These are phyloP conservation scores for Omphaloscelis lunosa DNA, from an alignment of 2,888 invertebrate genomes.

Conservation along the genomic window DNA sequence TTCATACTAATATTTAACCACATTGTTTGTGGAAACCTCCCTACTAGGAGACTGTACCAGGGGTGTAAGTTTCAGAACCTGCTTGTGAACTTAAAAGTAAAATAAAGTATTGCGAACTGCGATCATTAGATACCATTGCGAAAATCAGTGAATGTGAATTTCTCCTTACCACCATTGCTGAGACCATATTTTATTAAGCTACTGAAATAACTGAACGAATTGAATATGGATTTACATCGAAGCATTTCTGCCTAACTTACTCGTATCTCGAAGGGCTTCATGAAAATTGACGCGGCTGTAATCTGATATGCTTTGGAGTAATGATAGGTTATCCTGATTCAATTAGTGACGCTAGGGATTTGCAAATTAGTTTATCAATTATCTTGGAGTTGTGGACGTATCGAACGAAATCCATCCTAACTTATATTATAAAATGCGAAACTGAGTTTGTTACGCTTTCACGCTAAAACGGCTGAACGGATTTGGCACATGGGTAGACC, in stretches of 20 bases:
- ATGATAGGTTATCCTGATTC: conserved; percentile 10
- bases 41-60: neutral
- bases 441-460: too few species aligned
- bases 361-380: too few species aligned
- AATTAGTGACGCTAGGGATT: conserved; percentile 6
- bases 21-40: neutral
- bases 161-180: neutral
- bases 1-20: neutral
- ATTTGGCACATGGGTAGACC: too few species aligned
- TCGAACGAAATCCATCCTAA: too few species aligned
- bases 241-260: neutral
- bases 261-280: conserved; percentile 2
- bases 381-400: too few species aligned
- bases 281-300: conserved; percentile 22
- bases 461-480: too few species aligned
- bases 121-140: neutral
- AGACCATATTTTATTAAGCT: neutral
- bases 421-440: too few species aligned
- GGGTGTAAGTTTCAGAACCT: neutral
- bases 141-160: neutral
- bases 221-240: neutral
- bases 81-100: neutral
- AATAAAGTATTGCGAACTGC: neutral
- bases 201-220: neutral
- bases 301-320: conserved; percentile 16